Conservation (phyloP, 2,113 vertebrate species). For the Notechis scutatus region DNA sequence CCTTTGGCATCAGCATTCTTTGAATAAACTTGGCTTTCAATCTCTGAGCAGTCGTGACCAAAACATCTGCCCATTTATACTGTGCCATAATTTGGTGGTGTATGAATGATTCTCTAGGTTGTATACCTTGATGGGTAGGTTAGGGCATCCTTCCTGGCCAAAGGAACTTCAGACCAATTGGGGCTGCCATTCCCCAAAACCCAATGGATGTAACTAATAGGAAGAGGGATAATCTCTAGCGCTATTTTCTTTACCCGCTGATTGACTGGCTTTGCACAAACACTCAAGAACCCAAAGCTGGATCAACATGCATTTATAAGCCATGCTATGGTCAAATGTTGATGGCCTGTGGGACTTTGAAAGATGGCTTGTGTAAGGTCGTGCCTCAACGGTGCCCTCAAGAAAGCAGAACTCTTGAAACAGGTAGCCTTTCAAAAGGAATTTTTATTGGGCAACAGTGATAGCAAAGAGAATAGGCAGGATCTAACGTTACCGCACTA, state of each 20-base stretch:
- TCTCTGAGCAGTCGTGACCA: slow-evolving; percentile 65
- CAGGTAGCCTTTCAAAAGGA: too few relatives aligned
- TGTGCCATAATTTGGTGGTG: neutral
- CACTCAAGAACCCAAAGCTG: neutral
- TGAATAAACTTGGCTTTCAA: slow-evolving; percentile 25
- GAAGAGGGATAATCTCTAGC: neutral
- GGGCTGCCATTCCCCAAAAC: neutral
- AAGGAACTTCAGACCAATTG: neutral
- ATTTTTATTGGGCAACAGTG: too few relatives aligned
- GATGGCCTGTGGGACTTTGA: neutral
- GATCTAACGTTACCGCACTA: too few relatives aligned
- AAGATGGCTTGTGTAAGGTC: neutral
- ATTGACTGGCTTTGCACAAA: neutral
- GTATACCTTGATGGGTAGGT: neutral
- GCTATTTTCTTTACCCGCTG: neutral
- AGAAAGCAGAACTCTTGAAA: too few relatives aligned
- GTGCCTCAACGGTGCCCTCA: too few relatives aligned
- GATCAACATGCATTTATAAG: neutral
- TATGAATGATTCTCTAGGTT: neutral
- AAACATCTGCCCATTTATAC: neutral
- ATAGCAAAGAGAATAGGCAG: too few relatives aligned
- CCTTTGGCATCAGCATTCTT: slow-evolving; percentile 28
- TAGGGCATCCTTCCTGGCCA: neutral
- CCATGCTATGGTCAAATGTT: neutral
- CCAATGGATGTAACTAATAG: neutral